Base-by-base conservation (phyloP, 2,888 invertebrate genomes). In the Panopea generosa region DNA sequence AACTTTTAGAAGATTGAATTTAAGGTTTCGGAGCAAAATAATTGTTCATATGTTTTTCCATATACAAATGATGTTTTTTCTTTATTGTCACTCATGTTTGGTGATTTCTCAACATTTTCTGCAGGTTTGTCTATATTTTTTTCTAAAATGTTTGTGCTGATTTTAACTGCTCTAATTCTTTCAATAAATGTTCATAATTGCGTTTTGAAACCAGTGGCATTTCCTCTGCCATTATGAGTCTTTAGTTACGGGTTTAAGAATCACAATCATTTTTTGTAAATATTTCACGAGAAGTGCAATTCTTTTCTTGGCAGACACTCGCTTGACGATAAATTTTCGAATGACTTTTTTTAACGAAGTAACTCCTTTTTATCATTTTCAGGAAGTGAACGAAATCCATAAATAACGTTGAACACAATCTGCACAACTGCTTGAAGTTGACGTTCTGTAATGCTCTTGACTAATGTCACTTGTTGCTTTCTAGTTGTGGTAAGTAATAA, bases 171-270 rank as follows among this genome's bases (percentile, higher is more conserved):
- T 27, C 20, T 20, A 61, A 47, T 20, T 61, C 61, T 20, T 61
- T 14, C 20, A 61, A 26, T 18, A 49, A 49, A 24, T 61, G 47
- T 61, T 61, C 61, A 49, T 61, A 61, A 18, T 49, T 61, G 3
- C 20, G 49, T 49, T 61, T 61, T 49, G 47, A 49, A 1, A 61
- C 61, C 27, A 61, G n/a, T n/a, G 49, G 7, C 49, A 49, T 49
- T n/a, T 49, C 49, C n/a, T 49, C 49, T 49, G 49, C 49, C 61
- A 61, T 61, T 61, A 61, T 61, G 49, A 61, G 26, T 61, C 61
- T n/a, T 61, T 61, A n/a, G n/a, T n/a, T n/a, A n/a, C n/a, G n/a
- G n/a, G n/a, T n/a, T n/a, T n/a, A n/a, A n/a, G n/a, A n/a, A 29
- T 27, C 9, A 61, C 6, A 14, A 49, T 16, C 7, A 49, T 14